These are phyloP conservation scores for Drosophila punjabiensis DNA, from an alignment of 1,140 invertebrate species.

Conservation along the genomic window DNA sequence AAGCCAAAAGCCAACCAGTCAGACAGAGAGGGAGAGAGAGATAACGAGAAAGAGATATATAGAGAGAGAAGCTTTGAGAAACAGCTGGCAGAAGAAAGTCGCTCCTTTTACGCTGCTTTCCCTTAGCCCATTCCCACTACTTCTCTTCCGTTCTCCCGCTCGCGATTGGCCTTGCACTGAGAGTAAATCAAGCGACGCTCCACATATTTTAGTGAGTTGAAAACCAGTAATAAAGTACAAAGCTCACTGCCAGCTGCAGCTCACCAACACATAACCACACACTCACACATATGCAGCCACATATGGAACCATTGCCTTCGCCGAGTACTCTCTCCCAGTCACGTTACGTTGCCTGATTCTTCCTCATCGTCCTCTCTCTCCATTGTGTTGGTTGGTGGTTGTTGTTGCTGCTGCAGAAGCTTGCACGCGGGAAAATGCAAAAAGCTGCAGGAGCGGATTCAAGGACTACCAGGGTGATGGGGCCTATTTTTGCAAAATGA, in stretches of 20 bases:
- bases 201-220: constrained; percentile 76
- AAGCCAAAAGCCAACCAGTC: constrained; percentile 11
- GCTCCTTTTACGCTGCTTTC: constrained; percentile 19
- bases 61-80: constrained; percentile 29
- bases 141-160: neutral
- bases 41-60: constrained; percentile 12
- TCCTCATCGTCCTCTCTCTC: constrained; percentile 2
- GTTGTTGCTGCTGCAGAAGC: constrained; percentile 19
- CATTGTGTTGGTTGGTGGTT: constrained; percentile 14
- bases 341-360: constrained; percentile 17
- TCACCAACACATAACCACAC: constrained; percentile 17
- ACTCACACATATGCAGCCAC: constrained; percentile 18
- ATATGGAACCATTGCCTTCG: constrained; percentile 10
- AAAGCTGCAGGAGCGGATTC: constrained; percentile 48
- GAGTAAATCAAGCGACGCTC: constrained; percentile 73
- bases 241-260: constrained; percentile 71
- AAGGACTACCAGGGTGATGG: neutral
- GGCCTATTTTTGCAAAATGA: neutral
- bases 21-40: constrained; percentile 1
- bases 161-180: constrained; percentile 36
- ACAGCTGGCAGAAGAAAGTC: constrained; percentile 61
- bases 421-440: constrained; percentile 46
- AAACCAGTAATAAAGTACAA: constrained; percentile 80
- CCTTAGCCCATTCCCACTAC: constrained; percentile 1
- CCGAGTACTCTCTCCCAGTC: constrained; percentile 24